A percentile compares a stretch with the other conserved stretches of the same genome.
Conservation (phyloP, 1,140 invertebrate species). For the Akabosia matsudoensis region DNA sequence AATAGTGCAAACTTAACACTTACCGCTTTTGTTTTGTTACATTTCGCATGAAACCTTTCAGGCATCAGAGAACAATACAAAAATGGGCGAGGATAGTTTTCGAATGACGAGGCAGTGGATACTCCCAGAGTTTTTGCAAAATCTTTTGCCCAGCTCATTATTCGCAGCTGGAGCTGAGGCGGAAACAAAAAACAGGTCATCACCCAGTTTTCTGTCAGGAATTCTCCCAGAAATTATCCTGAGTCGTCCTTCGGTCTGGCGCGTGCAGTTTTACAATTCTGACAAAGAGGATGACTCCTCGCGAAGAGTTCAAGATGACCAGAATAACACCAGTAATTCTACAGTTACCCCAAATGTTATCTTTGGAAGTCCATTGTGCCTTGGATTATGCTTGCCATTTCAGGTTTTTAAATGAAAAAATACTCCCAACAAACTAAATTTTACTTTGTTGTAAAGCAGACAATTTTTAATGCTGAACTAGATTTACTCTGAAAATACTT, state of each 20-base stretch:
- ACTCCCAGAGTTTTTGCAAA: background rate
- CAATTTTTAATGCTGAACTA: no score
- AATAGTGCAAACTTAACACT: no score
- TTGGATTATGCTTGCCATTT: background rate
- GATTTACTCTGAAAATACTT: background rate
- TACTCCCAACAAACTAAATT: no score
- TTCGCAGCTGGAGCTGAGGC: background rate
- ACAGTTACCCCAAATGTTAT: background rate
- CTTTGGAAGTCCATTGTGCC: slow-evolving; percentile 4
- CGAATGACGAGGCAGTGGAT: background rate
- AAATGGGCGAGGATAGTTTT: no score
- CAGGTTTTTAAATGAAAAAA: background rate
- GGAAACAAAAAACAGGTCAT: background rate
- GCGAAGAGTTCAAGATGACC: background rate
- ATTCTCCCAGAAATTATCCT: background rate
- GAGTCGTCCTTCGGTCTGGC: background rate
- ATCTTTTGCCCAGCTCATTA: background rate
- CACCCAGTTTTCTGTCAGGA: background rate
- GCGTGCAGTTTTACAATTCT: slow-evolving; percentile 1
- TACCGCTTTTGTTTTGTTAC: no score
- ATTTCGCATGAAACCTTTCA: no score
- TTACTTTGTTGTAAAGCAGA: no score
- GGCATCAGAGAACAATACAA: background rate
- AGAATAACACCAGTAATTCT: no score
- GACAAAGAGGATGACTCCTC: background rate